A percentile compares a stretch with the other conserved stretches of the same genome.
phyloP scores from a whole-genome alignment of 2,113 vertebrate species.

The Apeltes quadracus region DNA sequence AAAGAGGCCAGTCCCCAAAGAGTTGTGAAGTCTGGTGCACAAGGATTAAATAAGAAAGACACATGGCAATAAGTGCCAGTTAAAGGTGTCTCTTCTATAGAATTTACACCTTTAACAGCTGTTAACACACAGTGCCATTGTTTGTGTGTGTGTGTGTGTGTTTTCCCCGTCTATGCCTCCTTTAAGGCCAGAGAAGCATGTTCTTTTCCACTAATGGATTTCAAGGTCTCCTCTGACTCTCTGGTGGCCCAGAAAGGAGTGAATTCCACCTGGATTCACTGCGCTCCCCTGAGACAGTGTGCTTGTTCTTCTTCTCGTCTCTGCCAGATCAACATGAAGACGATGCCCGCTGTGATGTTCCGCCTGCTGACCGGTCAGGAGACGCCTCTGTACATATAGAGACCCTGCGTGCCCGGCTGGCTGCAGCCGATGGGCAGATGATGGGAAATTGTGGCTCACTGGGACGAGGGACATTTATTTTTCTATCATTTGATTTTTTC shows the following conservation, averaged over 20 bases:
- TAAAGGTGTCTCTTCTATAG: not conserved
- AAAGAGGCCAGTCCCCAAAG: too few relatives aligned
- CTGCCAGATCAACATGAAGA: constrained; percentile 98
- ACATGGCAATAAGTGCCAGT: not conserved
- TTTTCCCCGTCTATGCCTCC: not conserved
- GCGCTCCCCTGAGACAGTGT: constrained; percentile 17
- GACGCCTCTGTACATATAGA: constrained; percentile 93
- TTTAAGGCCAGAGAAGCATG: constrained; percentile 3
- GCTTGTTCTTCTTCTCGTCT: constrained; percentile 33
- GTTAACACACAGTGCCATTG: not conserved
- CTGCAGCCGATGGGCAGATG: constrained; percentile 17
- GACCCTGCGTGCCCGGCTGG: constrained; percentile 47
- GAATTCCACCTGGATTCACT: constrained; percentile 23
- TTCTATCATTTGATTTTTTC: constrained; percentile 74
- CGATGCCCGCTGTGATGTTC: constrained; percentile 99
- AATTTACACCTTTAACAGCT: not conserved
- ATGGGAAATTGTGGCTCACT: constrained; percentile 40
- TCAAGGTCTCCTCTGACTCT: constrained; percentile 20
- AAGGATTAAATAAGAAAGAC: not conserved
- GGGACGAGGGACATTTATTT: constrained; percentile 67
- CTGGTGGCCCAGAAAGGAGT: constrained; percentile 4
- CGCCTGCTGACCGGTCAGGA: constrained; percentile 96
- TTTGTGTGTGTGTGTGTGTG: constrained; percentile 9
- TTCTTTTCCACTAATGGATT: constrained; percentile 28
- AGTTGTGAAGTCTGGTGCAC: not conserved